Conservation (phyloP, 1,140 invertebrate species). For the Brachionus sp. region DNA sequence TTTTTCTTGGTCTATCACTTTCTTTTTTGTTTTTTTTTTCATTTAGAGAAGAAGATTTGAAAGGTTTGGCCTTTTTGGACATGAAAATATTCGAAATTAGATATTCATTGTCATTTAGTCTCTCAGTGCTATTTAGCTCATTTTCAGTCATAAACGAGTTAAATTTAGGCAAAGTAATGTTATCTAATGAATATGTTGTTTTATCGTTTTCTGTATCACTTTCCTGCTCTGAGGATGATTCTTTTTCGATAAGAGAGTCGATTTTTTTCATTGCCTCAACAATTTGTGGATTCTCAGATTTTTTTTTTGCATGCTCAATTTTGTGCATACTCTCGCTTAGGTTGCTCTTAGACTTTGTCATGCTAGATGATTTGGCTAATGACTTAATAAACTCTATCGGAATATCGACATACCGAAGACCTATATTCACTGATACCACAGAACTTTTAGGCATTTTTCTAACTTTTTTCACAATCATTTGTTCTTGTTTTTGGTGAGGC, state of each 20-base stretch:
- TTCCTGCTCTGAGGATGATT: background rate
- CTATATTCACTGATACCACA: background rate
- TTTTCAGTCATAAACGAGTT: constrained; percentile 12
- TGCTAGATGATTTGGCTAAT: background rate
- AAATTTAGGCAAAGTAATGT: background rate
- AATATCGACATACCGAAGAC: background rate
- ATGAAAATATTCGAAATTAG: background rate
- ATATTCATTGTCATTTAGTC: constrained; percentile 15
- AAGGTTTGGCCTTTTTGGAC: background rate
- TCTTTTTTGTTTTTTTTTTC: constrained; percentile 32
- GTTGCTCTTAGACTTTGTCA: background rate
- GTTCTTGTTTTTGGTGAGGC: background rate
- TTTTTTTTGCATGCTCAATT: background rate
- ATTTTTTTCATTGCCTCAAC: constrained; percentile 23
- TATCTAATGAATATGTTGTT: background rate
- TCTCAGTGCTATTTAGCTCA: constrained; percentile 1
- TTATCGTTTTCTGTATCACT: background rate
- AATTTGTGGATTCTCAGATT: background rate
- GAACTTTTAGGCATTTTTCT: background rate
- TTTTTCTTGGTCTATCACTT: background rate
- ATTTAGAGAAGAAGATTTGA: background rate
- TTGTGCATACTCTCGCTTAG: background rate
- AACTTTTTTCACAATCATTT: background rate
- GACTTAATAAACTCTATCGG: background rate
- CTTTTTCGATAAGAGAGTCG: background rate